Base-by-base conservation (phyloP, 2,888 invertebrate genomes). In the Xestobium rufovillosum region DNA sequence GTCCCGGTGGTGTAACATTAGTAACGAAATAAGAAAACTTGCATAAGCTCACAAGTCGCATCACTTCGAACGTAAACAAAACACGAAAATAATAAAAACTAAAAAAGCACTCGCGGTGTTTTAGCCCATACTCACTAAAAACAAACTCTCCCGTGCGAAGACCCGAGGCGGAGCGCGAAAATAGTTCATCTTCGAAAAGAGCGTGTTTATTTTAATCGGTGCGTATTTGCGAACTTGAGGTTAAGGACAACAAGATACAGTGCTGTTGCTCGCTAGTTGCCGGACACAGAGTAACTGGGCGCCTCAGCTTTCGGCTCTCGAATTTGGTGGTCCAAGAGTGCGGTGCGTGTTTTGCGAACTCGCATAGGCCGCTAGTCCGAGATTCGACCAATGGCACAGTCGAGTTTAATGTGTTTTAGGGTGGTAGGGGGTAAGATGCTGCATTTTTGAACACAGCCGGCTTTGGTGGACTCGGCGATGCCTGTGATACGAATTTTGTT, bases 371-470 rank as follows among this genome's bases (percentile, higher is more conserved):
- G 59, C 53, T 57, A 46, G 48, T 47, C 54, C 55, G 54, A 44
- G 48, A 45, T 51, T 56, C 60, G 60, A 57, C 64, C 64, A 65
- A 65, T 65, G 50, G 59, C 55, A 52, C 51, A 51, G 53, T 53
- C 50, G 45, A 50, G 44, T 56, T 59, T 59, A 60, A 63, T 61
- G 60, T 55, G 56, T 55, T 48, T 53, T 49, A 52, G 57, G 60
- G 53, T 53, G 53, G 59, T 52, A 55, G 61, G 61, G 59, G 56
- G 57, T 57, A 57, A 59, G 61, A 60, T 60, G 61, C 63, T 63
- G 63, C 60, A 62, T 63, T 63, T 63, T 63, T 63, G 60, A 61
- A 59, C 59, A 54, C 32, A 38, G 38, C 39, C 43, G 45, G 39
- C 46, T 45, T 39, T 8, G n/a, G 6, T 19, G 23, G n/a, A 19